Percentiles rank a stretch among this genome's conserved stretches.
Conservation (phyloP, 2,113 vertebrate species). For the Azemiops feae region DNA sequence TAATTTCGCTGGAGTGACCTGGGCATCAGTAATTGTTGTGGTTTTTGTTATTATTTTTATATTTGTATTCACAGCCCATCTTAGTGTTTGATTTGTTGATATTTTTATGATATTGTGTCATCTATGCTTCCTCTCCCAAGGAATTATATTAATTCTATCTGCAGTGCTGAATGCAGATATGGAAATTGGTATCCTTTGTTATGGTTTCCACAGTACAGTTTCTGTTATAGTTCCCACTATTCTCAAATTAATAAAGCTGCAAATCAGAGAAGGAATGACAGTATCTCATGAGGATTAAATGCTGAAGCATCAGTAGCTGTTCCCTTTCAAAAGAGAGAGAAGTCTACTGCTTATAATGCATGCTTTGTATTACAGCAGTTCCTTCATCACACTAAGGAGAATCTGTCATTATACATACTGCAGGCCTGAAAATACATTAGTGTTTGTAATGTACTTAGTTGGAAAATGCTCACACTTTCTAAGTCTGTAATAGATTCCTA, state of each 20-base stretch:
- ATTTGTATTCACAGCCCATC: background rate
- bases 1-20: background rate
- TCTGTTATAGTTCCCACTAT: background rate
- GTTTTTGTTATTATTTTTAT: too few relatives aligned
- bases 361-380: conserved; percentile 18
- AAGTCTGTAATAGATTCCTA: conserved; percentile 46
- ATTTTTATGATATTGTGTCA: background rate
- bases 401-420: conserved; percentile 34
- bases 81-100: background rate
- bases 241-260: conserved; percentile 31
- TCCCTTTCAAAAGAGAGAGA: background rate
- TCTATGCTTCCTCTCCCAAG: background rate
- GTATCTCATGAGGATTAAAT: conserved; percentile 4
- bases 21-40: background rate
- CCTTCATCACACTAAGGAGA: conserved; percentile 24
- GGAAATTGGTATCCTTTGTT: conserved; percentile 19
- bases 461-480: conserved; percentile 31
- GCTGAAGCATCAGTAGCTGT: background rate
- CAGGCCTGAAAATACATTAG: conserved; percentile 28
- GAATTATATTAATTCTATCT: background rate
- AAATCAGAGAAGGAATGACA: conserved; percentile 41
- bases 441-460: conserved; percentile 39
- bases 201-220: conserved; percentile 18
- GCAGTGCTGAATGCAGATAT: conserved; percentile 25
- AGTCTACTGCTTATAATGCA: conserved; percentile 6